Evolutionary conservation across 2,888 invertebrate genomes (phyloP).

Genomic region (Andrena trimmerana): DNA sequence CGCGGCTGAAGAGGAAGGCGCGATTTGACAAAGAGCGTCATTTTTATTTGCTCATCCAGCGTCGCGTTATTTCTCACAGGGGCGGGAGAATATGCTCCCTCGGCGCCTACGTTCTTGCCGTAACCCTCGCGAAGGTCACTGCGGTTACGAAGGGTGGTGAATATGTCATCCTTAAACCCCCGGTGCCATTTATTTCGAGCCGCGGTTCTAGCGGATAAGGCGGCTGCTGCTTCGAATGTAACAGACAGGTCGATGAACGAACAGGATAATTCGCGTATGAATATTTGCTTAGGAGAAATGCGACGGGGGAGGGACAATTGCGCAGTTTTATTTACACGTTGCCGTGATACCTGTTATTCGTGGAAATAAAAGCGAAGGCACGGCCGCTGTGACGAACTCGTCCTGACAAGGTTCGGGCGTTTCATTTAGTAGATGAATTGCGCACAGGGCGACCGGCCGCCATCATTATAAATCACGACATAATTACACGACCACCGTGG

Average conservation of each 20-base stretch:
- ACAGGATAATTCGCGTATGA: background rate
- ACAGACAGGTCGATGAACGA: background rate
- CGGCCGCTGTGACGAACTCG: constrained; percentile 71
- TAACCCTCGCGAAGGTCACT: constrained; percentile 35
- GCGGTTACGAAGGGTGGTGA: constrained; percentile 40
- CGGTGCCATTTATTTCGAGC: constrained; percentile 42
- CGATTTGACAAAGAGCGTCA: constrained; percentile 70
- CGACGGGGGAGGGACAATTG: constrained; percentile 24
- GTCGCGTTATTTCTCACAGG: constrained; percentile 62
- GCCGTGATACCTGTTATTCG: constrained; percentile 53
- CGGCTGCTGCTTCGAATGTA: background rate
- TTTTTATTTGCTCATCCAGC: constrained; percentile 67
- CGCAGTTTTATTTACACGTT: constrained; percentile 47
- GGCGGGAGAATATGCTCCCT: constrained; percentile 38
- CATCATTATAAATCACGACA: constrained; percentile 81
- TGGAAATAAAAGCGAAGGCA: constrained; percentile 62
- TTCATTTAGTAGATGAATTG: constrained; percentile 78
- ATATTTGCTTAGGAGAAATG: background rate
- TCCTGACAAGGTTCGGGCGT: constrained; percentile 75
- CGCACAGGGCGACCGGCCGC: constrained; percentile 70
- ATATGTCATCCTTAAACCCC: constrained; percentile 42
- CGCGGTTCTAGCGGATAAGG: background rate
- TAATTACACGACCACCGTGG: constrained; percentile 77
- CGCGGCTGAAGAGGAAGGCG: constrained; percentile 67
- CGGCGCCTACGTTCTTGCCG: constrained; percentile 19